Percentiles rank a stretch among this genome's conserved stretches.
Evolutionary conservation across 2,113 vertebrate genomes (phyloP).

Genomic region (Eptesicus fuscus): DNA sequence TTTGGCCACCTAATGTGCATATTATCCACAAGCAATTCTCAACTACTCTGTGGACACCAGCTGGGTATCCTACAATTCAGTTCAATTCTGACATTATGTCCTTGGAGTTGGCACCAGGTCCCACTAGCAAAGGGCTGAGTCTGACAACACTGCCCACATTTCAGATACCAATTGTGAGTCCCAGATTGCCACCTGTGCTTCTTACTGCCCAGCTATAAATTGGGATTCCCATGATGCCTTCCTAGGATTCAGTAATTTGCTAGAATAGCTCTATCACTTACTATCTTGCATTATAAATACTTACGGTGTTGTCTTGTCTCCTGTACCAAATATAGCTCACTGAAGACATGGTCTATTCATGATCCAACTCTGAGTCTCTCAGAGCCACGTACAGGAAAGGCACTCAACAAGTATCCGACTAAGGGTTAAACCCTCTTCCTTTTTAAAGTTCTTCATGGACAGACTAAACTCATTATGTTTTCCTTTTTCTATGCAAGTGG

Average conservation of each 20-base stretch:
- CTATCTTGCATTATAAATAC: not conserved
- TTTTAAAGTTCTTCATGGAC: not conserved
- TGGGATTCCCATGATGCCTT: not conserved
- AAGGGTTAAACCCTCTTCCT: not conserved
- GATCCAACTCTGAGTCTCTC: not conserved
- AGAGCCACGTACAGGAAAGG: not conserved
- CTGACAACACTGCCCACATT: not conserved
- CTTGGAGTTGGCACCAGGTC: not conserved
- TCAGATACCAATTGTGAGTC: not conserved
- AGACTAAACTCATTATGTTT: not conserved
- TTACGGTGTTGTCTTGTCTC: not conserved
- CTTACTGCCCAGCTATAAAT: not conserved
- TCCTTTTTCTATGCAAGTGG: not conserved
- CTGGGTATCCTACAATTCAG: not conserved
- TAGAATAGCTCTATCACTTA: not conserved
- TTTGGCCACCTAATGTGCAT: not conserved
- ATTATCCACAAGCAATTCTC: not conserved
- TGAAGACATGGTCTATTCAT: not conserved
- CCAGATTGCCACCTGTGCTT: not conserved
- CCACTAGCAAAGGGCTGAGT: not conserved
- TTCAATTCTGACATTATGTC: not conserved
- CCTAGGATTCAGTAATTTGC: not conserved
- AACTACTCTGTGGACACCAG: not conserved
- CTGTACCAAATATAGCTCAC: not conserved
- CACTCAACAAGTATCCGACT: too few relatives aligned